phyloP scores from a whole-genome alignment of 1,140 invertebrate species.

The Magallana ariakensis region DNA sequence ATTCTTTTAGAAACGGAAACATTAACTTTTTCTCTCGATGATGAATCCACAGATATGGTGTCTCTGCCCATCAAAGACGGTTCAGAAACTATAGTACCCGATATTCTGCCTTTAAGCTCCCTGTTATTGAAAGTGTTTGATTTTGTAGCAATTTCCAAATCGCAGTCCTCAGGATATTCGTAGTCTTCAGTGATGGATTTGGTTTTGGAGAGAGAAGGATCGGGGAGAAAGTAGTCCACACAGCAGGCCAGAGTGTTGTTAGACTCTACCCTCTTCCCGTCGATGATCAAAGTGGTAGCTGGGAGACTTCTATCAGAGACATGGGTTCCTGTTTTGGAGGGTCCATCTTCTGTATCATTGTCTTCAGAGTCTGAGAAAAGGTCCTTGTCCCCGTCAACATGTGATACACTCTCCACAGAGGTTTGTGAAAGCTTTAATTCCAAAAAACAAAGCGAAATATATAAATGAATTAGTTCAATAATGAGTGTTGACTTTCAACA shows the following conservation, averaged over 20 bases:
- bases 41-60: neutral
- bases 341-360: neutral
- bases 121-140: neutral
- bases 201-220: neutral
- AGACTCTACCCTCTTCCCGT: neutral
- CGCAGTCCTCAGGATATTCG: neutral
- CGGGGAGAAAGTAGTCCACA: neutral
- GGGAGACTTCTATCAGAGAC: neutral
- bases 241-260: neutral
- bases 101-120: neutral
- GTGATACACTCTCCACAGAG: neutral
- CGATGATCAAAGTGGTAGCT: neutral
- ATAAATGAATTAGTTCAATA: neutral
- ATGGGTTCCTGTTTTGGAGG: neutral
- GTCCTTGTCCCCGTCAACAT: conserved; percentile 9
- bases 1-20: neutral
- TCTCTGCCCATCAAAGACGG: no score
- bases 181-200: neutral
- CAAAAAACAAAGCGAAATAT: neutral
- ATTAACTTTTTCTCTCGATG: neutral
- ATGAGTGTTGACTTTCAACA: no score
- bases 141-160: neutral
- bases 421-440: neutral
- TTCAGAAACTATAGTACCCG: no score
- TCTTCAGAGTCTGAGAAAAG: neutral